A percentile compares a stretch with the other conserved stretches of the same genome.
These are phyloP conservation scores for Megaceryle maxima DNA, from an alignment of 2,113 vertebrate species.

Conservation along the genomic window DNA sequence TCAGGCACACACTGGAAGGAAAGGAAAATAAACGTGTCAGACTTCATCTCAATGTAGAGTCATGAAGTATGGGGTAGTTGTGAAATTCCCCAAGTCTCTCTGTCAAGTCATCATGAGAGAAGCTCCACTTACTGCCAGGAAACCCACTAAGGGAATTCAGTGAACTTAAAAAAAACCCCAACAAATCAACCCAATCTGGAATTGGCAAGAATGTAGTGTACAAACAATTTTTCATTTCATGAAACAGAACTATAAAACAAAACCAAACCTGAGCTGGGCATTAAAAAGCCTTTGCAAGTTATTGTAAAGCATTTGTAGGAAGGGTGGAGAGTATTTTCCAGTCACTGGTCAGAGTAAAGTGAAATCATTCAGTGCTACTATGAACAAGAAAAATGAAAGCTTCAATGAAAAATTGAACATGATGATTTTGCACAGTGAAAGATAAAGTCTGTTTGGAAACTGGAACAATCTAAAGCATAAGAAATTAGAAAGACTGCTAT, in stretches of 20 bases:
- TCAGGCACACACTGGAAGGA: background rate
- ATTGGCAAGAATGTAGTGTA: background rate
- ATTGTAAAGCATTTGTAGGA: background rate
- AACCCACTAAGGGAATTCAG: background rate
- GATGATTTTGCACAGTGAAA: background rate
- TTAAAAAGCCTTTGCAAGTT: background rate
- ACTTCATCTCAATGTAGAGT: background rate
- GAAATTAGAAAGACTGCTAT: background rate
- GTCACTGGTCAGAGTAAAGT: background rate
- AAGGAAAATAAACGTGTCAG: background rate
- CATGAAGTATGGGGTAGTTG: background rate
- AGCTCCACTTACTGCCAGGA: background rate
- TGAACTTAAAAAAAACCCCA: background rate
- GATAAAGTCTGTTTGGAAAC: fast-evolving
- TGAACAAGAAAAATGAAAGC: background rate
- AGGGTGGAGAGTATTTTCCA: background rate
- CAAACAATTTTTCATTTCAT: background rate
- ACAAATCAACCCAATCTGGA: background rate
- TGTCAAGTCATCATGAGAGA: background rate
- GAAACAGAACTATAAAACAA: background rate
- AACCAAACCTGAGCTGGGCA: background rate
- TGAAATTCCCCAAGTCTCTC: background rate
- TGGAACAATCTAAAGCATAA: background rate
- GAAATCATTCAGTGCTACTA: background rate
- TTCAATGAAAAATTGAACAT: background rate